Evolutionary conservation across 53 echinoderm and acorn worm genomes (phyloP).

Genomic region (Henricia sp.): DNA sequence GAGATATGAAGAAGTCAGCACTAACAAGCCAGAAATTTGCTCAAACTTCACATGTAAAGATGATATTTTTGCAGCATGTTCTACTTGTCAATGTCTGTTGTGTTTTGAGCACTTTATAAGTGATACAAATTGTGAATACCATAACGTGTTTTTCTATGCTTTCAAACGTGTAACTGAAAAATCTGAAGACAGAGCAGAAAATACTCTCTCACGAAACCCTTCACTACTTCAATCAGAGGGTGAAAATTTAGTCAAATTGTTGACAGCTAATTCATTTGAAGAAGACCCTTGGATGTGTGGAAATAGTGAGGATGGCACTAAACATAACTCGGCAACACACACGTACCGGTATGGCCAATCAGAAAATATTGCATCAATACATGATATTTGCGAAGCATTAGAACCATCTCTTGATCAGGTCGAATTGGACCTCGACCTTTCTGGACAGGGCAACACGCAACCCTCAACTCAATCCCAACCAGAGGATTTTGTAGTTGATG

Average conservation of each 20-base stretch:
- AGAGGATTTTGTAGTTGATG: constrained; percentile 30
- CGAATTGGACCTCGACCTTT: background rate
- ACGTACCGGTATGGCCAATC: background rate
- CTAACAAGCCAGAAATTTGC: constrained; percentile 19
- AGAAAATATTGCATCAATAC: background rate
- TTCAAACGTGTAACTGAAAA: constrained; percentile 2
- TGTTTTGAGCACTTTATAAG: constrained; percentile 28
- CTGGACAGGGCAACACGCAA: background rate
- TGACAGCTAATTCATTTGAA: background rate
- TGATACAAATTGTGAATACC: constrained; percentile 18
- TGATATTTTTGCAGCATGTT: constrained; percentile 41
- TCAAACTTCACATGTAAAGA: constrained; percentile 35
- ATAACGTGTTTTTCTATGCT: constrained; percentile 19
- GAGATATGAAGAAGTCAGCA: constrained; percentile 29
- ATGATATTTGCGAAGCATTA: background rate
- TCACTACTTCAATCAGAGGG: background rate
- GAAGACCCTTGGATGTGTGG: background rate
- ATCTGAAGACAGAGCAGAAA: background rate
- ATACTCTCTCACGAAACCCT: background rate
- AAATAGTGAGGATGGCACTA: background rate
- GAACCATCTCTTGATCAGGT: background rate
- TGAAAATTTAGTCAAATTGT: background rate
- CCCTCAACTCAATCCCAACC: constrained; percentile 14
- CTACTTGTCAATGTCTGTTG: constrained; percentile 5
- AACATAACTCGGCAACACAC: constrained; percentile 6